phyloP scores from a whole-genome alignment of 1,140 invertebrate genomes.

The Leucophenga varia region DNA sequence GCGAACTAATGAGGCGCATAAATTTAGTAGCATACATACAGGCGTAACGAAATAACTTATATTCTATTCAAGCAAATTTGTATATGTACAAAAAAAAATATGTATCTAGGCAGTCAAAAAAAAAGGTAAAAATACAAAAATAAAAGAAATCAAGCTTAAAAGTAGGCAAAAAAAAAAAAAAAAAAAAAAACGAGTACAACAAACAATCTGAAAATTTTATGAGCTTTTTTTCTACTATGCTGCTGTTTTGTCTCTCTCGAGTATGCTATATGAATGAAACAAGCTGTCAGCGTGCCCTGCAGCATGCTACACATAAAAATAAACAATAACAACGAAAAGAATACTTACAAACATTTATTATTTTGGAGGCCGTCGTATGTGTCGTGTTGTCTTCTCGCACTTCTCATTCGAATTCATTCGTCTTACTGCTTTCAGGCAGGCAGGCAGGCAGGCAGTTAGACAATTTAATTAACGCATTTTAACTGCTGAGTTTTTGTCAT shows the following conservation, averaged over 20 bases:
- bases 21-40: conserved; percentile 28
- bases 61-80: too few species aligned
- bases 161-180: too few species aligned
- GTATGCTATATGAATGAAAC: conserved; percentile 8
- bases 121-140: conserved; percentile 4
- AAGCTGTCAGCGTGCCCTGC: conserved; percentile 28
- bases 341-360: conserved; percentile 4
- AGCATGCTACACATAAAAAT: conserved; percentile 16
- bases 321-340: conserved; percentile 14
- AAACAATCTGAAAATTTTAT: conserved; percentile 48
- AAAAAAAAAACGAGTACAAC: neutral
- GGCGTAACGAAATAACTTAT: too few species aligned
- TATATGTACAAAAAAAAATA: too few species aligned
- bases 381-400: too few species aligned
- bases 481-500: conserved; percentile 31
- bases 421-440: too few species aligned
- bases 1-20: conserved; percentile 52
- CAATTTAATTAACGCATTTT: conserved; percentile 49
- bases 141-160: conserved; percentile 8
- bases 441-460: conserved; percentile 27
- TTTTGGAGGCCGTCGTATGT: conserved; percentile 16
- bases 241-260: too few species aligned
- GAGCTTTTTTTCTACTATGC: conserved; percentile 25
- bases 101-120: neutral
- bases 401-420: conserved; percentile 25